Percentiles rank a stretch among this genome's conserved stretches.
These are phyloP conservation scores for Leuctra nigra DNA, from an alignment of 2,888 invertebrate genomes.

Conservation along the genomic window DNA sequence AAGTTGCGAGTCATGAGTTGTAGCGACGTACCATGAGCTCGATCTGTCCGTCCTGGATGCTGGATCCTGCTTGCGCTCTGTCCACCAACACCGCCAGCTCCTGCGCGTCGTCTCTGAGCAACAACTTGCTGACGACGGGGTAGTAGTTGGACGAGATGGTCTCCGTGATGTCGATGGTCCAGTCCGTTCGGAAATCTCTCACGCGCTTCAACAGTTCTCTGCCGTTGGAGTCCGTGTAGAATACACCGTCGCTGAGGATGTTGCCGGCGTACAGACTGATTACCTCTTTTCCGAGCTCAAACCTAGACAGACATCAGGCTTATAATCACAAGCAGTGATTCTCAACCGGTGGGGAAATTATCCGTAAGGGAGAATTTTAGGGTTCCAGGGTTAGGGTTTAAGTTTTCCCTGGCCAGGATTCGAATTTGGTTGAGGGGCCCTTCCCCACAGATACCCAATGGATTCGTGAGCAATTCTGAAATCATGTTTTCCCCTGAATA, in stretches of 20 bases:
- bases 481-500: too few species aligned
- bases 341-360: too few species aligned
- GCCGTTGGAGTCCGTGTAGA: slow-evolving; percentile 75
- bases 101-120: slow-evolving; percentile 40
- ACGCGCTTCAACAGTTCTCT: slow-evolving; percentile 57
- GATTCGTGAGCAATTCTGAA: too few species aligned
- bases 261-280: slow-evolving; percentile 56
- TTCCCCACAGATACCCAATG: too few species aligned
- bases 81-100: slow-evolving; percentile 54
- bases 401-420: too few species aligned
- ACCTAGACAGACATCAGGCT: not conserved
- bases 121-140: slow-evolving; percentile 61
- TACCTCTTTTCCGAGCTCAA: slow-evolving; percentile 57
- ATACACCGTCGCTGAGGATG: slow-evolving; percentile 47
- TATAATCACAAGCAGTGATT: not conserved
- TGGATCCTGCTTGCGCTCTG: slow-evolving; percentile 54
- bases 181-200: slow-evolving; percentile 51
- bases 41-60: slow-evolving; percentile 51
- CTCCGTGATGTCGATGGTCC: slow-evolving; percentile 45
- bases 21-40: slow-evolving; percentile 56
- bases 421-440: too few species aligned
- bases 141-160: slow-evolving; percentile 64
- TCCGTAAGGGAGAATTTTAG: too few species aligned
- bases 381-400: too few species aligned
- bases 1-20: too few species aligned